phyloP scores from a whole-genome alignment of 92 coral and sea anemone species.

The Epizoanthus fatuus region DNA sequence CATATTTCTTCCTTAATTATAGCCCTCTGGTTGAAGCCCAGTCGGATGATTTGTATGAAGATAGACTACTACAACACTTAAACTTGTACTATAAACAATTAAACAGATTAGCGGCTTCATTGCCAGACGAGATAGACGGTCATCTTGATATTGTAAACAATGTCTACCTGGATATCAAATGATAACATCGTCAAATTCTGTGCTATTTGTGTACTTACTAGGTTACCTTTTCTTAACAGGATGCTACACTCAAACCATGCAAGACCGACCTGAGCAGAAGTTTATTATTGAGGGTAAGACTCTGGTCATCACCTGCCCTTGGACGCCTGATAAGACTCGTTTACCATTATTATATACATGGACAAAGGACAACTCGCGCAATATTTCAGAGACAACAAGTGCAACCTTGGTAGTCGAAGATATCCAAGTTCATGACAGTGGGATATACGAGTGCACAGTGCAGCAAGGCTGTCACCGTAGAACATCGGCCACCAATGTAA shows the following conservation, averaged over 20 bases:
- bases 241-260: background rate
- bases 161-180: too few relatives aligned
- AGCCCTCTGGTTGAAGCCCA: too few relatives aligned
- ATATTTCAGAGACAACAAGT: background rate
- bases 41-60: too few relatives aligned
- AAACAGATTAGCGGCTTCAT: too few relatives aligned
- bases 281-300: background rate
- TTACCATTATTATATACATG: background rate
- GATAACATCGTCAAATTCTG: too few relatives aligned
- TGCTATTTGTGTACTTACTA: too few relatives aligned
- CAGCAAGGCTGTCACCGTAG: background rate
- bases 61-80: too few relatives aligned
- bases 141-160: too few relatives aligned
- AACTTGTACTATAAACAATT: too few relatives aligned
- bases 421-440: background rate
- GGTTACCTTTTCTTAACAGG: background rate
- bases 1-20: too few relatives aligned
- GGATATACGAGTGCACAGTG: background rate
- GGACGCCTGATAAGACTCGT: too few relatives aligned
- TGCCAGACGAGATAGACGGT: too few relatives aligned
- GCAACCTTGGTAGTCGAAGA: background rate
- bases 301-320: background rate
- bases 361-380: background rate
- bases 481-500: background rate
- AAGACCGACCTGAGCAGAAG: background rate